These are phyloP conservation scores for Platysternon megacephalum DNA, from an alignment of 2,113 vertebrate genomes.

Conservation along the genomic window DNA sequence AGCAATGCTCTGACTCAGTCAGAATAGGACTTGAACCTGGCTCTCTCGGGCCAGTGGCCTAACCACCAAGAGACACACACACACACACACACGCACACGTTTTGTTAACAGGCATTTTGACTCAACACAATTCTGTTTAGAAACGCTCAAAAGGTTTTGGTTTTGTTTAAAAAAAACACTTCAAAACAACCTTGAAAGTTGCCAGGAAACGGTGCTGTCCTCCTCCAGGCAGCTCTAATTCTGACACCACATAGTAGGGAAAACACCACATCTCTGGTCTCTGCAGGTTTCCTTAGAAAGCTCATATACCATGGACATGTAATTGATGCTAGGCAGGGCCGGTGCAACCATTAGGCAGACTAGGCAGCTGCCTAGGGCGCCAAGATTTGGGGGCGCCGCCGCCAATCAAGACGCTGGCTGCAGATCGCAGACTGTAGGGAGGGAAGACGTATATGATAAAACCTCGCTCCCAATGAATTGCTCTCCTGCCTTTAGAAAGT, in stretches of 20 bases:
- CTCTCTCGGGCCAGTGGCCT: not conserved
- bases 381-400: no score
- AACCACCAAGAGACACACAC: no score
- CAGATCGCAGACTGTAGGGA: no score
- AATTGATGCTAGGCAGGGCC: not conserved
- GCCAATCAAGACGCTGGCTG: no score
- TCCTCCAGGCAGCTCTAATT: not conserved
- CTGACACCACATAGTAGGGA: not conserved
- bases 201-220: not conserved
- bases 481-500: no score
- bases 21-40: not conserved
- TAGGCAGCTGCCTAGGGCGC: no score
- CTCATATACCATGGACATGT: not conserved
- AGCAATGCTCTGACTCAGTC: not conserved
- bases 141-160: not conserved
- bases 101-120: not conserved
- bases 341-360: no score
- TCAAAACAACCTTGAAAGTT: not conserved
- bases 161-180: not conserved
- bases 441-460: no score
- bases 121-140: not conserved
- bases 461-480: no score
- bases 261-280: not conserved
- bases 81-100: not conserved
- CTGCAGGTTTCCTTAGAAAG: not conserved